Conservation (phyloP, 2,888 invertebrate species). For the Microchrysa polita region DNA sequence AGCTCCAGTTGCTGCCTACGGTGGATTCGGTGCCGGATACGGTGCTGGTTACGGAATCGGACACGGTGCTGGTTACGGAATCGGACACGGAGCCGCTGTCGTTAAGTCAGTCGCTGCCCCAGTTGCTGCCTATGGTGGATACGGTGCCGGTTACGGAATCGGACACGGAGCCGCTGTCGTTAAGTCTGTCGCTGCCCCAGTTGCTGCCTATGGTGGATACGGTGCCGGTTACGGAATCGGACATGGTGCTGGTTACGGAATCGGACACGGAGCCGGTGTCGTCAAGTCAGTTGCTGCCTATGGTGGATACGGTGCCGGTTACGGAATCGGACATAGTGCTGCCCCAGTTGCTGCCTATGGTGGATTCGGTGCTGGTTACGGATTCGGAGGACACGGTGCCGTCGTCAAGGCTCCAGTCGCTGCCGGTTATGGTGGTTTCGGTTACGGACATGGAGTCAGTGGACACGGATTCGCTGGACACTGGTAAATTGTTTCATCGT, state of each 20-base stretch:
- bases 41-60: neutral
- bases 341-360: neutral
- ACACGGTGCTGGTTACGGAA: constrained; percentile 33
- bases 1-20: neutral
- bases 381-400: neutral
- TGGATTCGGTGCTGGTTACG: neutral
- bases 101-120: neutral
- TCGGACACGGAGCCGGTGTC: neutral
- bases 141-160: neutral
- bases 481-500: no score
- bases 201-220: neutral
- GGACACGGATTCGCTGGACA: no score
- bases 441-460: neutral
- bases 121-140: neutral
- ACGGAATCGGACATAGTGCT: neutral
- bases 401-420: neutral
- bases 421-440: neutral
- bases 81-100: neutral
- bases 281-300: neutral
- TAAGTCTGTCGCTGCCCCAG: neutral
- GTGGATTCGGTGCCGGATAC: constrained; percentile 4
- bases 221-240: neutral
- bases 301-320: constrained; percentile 10
- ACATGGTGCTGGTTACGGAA: neutral
- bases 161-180: neutral